A percentile compares a stretch with the other conserved stretches of the same genome.
Evolutionary conservation across 2,797 vertebrate species (phyloP).

Genomic region (Melopsittacus undulatus): DNA sequence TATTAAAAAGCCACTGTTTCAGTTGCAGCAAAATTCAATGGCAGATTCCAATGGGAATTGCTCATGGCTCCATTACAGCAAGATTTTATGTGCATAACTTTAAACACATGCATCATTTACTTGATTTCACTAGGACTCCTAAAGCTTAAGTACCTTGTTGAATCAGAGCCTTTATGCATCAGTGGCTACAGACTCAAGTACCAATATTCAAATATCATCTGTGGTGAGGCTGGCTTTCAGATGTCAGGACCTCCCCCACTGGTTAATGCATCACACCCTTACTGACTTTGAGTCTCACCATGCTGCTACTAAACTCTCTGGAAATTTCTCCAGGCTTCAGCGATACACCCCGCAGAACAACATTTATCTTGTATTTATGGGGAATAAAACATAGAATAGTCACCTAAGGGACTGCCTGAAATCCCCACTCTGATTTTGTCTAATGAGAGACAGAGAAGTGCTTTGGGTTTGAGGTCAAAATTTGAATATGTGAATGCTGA

Average conservation of each 20-base stretch:
- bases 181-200: background rate
- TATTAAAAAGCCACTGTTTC: background rate
- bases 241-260: background rate
- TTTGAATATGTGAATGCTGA: fast-evolving
- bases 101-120: background rate
- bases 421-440: background rate
- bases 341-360: background rate
- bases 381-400: background rate
- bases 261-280: background rate
- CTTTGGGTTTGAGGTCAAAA: background rate
- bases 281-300: background rate
- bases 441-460: background rate
- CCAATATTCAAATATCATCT: background rate
- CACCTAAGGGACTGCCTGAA: background rate
- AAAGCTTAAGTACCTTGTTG: conserved; percentile 17
- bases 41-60: background rate
- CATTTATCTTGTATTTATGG: fast-evolving
- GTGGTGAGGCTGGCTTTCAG: background rate
- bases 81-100: background rate
- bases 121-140: conserved; percentile 31
- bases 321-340: background rate
- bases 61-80: background rate
- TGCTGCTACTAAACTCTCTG: background rate
- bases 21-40: background rate
- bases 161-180: conserved; percentile 33